These are phyloP conservation scores for Coelinius sp. DNA, from an alignment of 2,888 invertebrate species.

Conservation along the genomic window DNA sequence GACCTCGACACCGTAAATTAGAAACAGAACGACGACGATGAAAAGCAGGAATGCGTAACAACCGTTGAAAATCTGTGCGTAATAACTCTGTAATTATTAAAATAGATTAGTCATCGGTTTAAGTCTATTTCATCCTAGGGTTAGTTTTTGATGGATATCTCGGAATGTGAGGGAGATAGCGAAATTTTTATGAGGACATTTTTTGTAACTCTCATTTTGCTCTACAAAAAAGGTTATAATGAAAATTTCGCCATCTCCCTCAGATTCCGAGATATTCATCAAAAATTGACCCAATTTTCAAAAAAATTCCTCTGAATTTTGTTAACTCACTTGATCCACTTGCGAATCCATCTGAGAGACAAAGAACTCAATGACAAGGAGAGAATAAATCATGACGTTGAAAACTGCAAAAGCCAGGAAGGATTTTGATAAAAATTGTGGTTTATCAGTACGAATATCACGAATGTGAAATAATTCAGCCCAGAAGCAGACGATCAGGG, in stretches of 20 bases:
- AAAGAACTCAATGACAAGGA: constrained; percentile 83
- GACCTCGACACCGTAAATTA: constrained; percentile 95
- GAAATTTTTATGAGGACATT: too few relatives aligned
- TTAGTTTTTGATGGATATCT: too few relatives aligned
- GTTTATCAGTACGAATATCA: constrained; percentile 89
- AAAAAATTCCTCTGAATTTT: not conserved
- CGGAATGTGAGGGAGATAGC: too few relatives aligned
- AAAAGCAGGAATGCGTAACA: constrained; percentile 93
- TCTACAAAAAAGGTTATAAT: too few relatives aligned
- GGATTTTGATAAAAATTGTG: constrained; percentile 92
- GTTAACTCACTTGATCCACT: constrained; percentile 59
- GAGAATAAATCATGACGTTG: constrained; percentile 89
- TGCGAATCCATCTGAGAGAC: constrained; percentile 71
- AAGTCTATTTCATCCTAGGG: too few relatives aligned
- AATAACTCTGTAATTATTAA: constrained; percentile 76
- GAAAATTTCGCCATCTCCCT: too few relatives aligned
- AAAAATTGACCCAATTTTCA: too few relatives aligned
- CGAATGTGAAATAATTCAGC: constrained; percentile 94
- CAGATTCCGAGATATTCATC: too few relatives aligned
- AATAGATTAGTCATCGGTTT: constrained; percentile 31
- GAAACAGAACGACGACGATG: constrained; percentile 91
- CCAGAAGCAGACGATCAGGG: constrained; percentile 94
- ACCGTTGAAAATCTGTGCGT: constrained; percentile 91
- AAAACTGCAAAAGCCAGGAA: constrained; percentile 91
- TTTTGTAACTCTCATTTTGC: too few relatives aligned